Evolutionary conservation across 2,113 vertebrate genomes (phyloP).

Genomic region (Triplophysa tibetana): DNA sequence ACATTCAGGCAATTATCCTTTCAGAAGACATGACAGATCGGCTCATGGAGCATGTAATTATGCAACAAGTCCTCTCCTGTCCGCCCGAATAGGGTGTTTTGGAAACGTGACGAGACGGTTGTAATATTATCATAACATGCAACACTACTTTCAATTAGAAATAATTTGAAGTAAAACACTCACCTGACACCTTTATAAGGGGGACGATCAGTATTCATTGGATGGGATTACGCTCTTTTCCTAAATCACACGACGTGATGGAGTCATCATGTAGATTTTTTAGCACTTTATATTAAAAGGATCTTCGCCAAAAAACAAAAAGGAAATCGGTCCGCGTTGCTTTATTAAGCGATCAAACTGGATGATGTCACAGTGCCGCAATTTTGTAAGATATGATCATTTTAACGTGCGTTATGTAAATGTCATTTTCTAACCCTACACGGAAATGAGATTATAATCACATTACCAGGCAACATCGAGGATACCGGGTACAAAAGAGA

Average conservation of each 20-base stretch:
- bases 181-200: conserved; percentile 31
- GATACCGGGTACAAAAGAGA: not conserved
- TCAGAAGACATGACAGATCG: conserved; percentile 50
- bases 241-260: conserved; percentile 3
- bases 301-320: not conserved
- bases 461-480: conserved; percentile 21
- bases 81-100: conserved; percentile 48
- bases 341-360: conserved; percentile 21
- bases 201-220: conserved; percentile 19
- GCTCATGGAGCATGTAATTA: conserved; percentile 54
- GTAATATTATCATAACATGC: conserved; percentile 53
- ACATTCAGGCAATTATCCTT: conserved; percentile 53
- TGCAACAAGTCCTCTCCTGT: conserved; percentile 54
- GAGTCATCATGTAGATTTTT: conserved; percentile 16
- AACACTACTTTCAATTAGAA: conserved; percentile 47
- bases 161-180: conserved; percentile 24
- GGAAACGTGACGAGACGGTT: conserved; percentile 42
- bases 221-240: conserved; percentile 20
- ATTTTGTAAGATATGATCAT: conserved; percentile 17
- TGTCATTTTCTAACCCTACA: conserved; percentile 28
- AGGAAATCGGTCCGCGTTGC: not conserved
- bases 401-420: conserved; percentile 41
- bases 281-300: conserved; percentile 5
- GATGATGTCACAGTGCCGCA: not conserved
- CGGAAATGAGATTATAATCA: conserved; percentile 35